These are phyloP conservation scores for Hemibagrus wyckioides DNA, from an alignment of 2,113 vertebrate genomes.

Conservation along the genomic window DNA sequence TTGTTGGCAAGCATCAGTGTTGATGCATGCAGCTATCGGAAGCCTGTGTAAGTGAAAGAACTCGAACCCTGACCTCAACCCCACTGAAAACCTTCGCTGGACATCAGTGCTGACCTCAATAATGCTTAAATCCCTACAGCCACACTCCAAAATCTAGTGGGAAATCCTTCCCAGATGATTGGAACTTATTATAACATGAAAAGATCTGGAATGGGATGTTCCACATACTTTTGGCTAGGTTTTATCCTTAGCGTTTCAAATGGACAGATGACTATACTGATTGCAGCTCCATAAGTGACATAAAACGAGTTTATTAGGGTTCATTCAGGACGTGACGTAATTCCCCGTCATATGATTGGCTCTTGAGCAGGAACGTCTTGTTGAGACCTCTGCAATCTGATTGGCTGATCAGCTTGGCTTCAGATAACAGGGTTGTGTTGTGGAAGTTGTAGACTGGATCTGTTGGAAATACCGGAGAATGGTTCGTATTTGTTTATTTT, in stretches of 20 bases:
- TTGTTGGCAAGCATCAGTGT: no score
- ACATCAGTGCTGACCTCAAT: no score
- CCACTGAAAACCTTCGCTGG: background rate
- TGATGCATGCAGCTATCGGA: no score
- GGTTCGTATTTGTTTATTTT: background rate
- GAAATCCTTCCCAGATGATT: background rate
- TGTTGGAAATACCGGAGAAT: background rate
- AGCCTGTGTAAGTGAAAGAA: no score
- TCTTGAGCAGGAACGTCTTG: background rate
- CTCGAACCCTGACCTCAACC: background rate
- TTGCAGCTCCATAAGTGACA: background rate
- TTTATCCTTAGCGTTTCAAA: background rate
- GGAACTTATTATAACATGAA: background rate
- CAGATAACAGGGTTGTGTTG: background rate
- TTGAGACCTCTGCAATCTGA: constrained; percentile 10
- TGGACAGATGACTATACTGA: background rate
- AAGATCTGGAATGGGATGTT: background rate
- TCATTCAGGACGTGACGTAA: background rate
- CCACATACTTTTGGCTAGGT: background rate
- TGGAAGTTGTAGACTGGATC: background rate
- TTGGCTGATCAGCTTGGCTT: background rate
- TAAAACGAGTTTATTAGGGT: background rate
- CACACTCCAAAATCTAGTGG: background rate
- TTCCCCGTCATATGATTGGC: background rate
- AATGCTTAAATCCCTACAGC: background rate